Evolutionary conservation across 2,113 vertebrate genomes (phyloP), one percentile per base, ranked within the genome.

Genomic region (Passer domesticus): DNA sequence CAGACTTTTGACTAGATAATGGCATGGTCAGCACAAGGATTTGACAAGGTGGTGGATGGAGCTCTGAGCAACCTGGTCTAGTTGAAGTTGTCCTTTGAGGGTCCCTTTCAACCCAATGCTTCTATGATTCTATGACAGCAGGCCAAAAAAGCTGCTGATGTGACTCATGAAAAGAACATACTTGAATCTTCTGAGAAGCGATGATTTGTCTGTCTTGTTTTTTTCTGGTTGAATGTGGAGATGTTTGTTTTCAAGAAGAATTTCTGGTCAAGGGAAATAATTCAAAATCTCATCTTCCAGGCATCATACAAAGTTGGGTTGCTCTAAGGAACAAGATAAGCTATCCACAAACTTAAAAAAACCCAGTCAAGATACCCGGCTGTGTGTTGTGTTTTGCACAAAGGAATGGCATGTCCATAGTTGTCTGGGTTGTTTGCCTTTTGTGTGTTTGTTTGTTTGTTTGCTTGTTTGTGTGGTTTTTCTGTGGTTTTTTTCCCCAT

Each of bases 41-140:
- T 66, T 80, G 69, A 31, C 25, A 63, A 24, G 27, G 24, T 82
- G 43, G 7, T 46, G 35, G 24, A 11, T 39, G 28, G 16, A 23
- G 7, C n/a, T 79, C 66, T 87, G 66, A 72, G 66, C 56, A 41
- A 10, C n/a, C 24, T 62, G 35, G 3, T 63, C 11, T n/a, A 8
- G 5, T 35, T 79, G 25, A 13, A 66, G 35, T 12, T 79, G 75
- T 41, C 30, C 20, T 72, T 2, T 41, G 27, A 56, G 13, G 16
- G 24, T 56, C 30, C 9, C 11, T 63, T 63, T 39, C 24, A 72
- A 56, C n/a, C 20, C 49, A 49, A 72, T 6, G 6, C 41, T 49
- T 35, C 21, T n/a, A 2, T 56, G 30, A 25, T 53, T 39, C 39
- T 62, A 4, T 0, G 0, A 11, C 4, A 47, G 23, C 22, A 18